Evolutionary conservation across 2,113 vertebrate species (phyloP), one percentile per base, ranked within the genome.

Genomic region (Scalopus aquaticus): DNA sequence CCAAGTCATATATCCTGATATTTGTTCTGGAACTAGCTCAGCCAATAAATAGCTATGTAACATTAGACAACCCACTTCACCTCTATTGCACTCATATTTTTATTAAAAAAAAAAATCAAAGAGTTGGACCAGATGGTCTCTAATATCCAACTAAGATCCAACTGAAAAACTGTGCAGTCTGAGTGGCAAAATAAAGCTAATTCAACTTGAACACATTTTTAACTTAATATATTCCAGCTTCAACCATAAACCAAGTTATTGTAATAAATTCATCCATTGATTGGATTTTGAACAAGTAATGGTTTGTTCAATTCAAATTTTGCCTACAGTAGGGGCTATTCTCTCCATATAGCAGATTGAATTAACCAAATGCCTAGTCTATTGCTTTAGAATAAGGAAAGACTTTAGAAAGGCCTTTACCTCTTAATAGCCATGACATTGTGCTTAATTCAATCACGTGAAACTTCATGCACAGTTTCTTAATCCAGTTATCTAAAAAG

Each of bases 141-240:
- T 89, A 72, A 88, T 80, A 49, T 77, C 67, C 56, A 49, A 65
- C n/a, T 90, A 54, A 93, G 46, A 84, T 80, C 49, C 67, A 95
- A 56, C 30, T 82, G 30, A 22, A 93, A 93, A 91, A 87, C 58
- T 73, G 28, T 73, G 17, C 49, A 46, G 87, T 90, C 72, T 89
- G 70, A 74, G 11, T 76, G 58, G 67, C 42, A 93, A 73, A 60
- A 85, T 49, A 95, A 96, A 95, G 10, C 60, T 60, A 74, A 93
- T 91, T 94, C 37, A 90, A 93, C 24, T 69, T 78, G 69, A 91
- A 94, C 56, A 78, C 51, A 95, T 73, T 95, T 92, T 96, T 83
- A 94, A 92, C 20, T 80, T 95, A 79, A 87, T 70, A 91, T 74
- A 78, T 39, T 77, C 60, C 89, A 30, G 56, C 15, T 82, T 88